These are phyloP conservation scores for Halcyon chelicuti DNA, from an alignment of 2,797 vertebrate genomes.

Conservation along the genomic window DNA sequence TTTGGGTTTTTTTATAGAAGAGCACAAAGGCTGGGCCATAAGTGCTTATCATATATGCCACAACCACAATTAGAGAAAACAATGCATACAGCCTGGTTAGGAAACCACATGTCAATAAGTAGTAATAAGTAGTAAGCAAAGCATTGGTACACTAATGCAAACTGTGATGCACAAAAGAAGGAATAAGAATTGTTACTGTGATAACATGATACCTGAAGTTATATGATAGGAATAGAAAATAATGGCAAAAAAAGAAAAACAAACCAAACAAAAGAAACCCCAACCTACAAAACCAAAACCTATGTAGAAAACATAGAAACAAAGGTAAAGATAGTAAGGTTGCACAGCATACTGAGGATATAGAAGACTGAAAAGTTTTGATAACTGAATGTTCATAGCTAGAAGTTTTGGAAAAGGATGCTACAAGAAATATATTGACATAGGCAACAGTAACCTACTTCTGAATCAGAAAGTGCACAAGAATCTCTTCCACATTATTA, in stretches of 20 bases:
- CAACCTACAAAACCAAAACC: too few species aligned
- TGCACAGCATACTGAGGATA: neutral
- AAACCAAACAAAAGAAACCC: too few species aligned
- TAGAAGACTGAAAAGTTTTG: neutral
- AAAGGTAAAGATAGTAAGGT: neutral
- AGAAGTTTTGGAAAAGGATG: neutral
- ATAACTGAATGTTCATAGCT: neutral
- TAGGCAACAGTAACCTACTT: neutral
- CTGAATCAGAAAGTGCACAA: neutral
- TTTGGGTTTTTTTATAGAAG: neutral
- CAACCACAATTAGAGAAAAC: neutral
- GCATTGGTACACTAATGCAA: neutral
- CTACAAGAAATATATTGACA: neutral
- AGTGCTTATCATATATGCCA: neutral
- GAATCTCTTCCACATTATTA: neutral
- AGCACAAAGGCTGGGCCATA: neutral
- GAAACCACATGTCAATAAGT: neutral
- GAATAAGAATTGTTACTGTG: neutral
- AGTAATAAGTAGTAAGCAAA: neutral
- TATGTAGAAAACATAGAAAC: neutral
- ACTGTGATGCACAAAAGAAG: neutral
- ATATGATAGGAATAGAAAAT: neutral
- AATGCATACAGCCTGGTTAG: neutral
- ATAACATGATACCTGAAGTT: neutral
- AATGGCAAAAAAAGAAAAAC: neutral